Conservation (phyloP, 2,113 vertebrate genomes). For the Platysternon megacephalum region DNA sequence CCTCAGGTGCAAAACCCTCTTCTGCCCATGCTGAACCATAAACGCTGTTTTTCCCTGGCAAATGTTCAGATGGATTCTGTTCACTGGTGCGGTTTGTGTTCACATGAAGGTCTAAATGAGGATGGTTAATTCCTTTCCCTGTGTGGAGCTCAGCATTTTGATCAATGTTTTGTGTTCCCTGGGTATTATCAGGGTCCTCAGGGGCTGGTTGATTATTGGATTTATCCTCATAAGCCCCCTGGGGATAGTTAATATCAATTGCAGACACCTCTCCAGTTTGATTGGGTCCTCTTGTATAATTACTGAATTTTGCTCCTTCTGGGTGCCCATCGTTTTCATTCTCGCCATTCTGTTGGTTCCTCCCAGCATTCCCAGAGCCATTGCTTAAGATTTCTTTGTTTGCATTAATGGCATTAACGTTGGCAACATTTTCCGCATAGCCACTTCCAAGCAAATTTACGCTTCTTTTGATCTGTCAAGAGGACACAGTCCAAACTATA, state of each 20-base stretch:
- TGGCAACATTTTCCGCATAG: background rate
- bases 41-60: background rate
- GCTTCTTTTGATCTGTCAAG: background rate
- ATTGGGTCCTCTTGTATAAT: background rate
- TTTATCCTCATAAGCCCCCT: background rate
- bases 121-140: background rate
- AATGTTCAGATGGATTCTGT: background rate
- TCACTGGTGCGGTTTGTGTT: background rate
- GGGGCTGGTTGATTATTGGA: background rate
- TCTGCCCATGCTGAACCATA: background rate
- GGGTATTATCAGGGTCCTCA: background rate
- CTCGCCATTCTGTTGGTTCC: background rate
- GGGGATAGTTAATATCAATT: background rate
- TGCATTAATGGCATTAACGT: background rate
- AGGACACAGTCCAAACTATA: background rate
- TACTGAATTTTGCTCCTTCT: background rate
- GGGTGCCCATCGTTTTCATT: background rate
- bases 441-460: background rate
- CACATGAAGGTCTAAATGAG: background rate
- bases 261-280: background rate
- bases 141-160: background rate
- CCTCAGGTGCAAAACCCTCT: too few relatives aligned
- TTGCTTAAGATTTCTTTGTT: background rate
- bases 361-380: background rate
- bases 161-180: background rate